Conservation (phyloP, 2,113 vertebrate genomes). For the Gnathonemus longibarbis region DNA sequence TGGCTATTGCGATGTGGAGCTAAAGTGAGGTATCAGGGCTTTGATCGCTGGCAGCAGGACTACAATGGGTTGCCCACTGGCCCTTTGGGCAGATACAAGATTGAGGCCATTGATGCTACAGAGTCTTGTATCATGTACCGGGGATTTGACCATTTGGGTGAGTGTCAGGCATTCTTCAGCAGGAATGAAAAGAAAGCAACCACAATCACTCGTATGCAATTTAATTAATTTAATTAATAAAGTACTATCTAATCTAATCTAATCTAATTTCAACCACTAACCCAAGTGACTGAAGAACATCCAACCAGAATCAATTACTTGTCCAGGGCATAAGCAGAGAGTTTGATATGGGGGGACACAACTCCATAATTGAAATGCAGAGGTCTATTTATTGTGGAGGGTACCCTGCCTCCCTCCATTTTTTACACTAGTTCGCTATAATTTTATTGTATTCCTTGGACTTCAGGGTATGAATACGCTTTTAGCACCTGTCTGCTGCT, state of each 20-base stretch:
- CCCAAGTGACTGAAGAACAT: background rate
- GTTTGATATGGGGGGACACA: too few species aligned
- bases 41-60: constrained; percentile 81
- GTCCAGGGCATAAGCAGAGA: background rate
- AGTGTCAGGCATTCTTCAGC: constrained; percentile 22
- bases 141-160: constrained; percentile 89
- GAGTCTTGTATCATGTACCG: constrained; percentile 90
- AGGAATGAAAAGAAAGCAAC: background rate
- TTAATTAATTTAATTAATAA: background rate
- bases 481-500: too few species aligned
- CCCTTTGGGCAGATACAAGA: constrained; percentile 72
- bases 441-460: too few species aligned
- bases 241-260: too few species aligned
- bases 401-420: background rate
- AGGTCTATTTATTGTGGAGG: too few species aligned
- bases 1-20: constrained; percentile 93
- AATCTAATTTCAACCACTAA: background rate
- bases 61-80: constrained; percentile 84
- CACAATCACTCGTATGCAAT: background rate
- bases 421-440: background rate
- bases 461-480: too few species aligned
- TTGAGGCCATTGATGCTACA: constrained; percentile 82
- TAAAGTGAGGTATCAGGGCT: constrained; percentile 73
- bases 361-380: too few species aligned
- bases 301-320: background rate